A percentile compares a stretch with the other conserved stretches of the same genome.
These are phyloP conservation scores for Hemitrygon akajei DNA, from an alignment of 2,797 vertebrate species.

Conservation along the genomic window DNA sequence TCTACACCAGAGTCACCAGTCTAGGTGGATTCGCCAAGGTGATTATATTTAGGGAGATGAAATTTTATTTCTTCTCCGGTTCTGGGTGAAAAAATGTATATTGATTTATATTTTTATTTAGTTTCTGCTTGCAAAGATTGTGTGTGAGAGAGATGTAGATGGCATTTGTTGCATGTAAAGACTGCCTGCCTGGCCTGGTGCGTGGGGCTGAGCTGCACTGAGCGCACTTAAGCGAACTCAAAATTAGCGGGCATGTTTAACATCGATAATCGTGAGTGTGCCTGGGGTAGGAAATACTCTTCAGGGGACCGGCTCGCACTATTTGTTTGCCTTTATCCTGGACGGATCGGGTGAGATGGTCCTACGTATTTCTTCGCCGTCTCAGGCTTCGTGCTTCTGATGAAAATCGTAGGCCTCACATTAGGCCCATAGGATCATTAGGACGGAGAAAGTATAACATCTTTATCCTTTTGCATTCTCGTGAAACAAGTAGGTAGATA, in stretches of 20 bases:
- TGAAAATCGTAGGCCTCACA: conserved; percentile 87
- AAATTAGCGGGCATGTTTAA: conserved; percentile 91
- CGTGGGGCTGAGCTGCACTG: conserved; percentile 50
- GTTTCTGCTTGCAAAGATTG: too few species aligned
- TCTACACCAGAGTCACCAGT: conserved; percentile 95
- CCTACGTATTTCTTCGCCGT: conserved; percentile 39
- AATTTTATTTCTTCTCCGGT: conserved; percentile 66
- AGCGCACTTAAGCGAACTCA: conserved; percentile 71
- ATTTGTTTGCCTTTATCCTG: background rate
- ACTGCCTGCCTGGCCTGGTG: conserved; percentile 61
- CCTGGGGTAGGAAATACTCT: conserved; percentile 63
- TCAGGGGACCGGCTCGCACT: conserved; percentile 54
- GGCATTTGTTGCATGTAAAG: conserved; percentile 6
- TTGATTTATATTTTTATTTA: background rate
- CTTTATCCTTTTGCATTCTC: background rate
- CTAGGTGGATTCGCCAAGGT: conserved; percentile 99
- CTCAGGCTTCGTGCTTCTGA: conserved; percentile 81
- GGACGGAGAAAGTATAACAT: background rate
- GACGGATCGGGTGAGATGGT: background rate
- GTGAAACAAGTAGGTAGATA: background rate
- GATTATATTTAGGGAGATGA: conserved; percentile 65
- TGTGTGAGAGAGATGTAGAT: conserved; percentile 39
- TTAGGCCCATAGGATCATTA: conserved; percentile 64
- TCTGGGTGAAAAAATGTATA: conserved; percentile 39
- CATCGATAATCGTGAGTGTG: conserved; percentile 82